These are phyloP conservation scores for Gastrophysa polygoni DNA, from an alignment of 2,888 invertebrate species.

Conservation along the genomic window DNA sequence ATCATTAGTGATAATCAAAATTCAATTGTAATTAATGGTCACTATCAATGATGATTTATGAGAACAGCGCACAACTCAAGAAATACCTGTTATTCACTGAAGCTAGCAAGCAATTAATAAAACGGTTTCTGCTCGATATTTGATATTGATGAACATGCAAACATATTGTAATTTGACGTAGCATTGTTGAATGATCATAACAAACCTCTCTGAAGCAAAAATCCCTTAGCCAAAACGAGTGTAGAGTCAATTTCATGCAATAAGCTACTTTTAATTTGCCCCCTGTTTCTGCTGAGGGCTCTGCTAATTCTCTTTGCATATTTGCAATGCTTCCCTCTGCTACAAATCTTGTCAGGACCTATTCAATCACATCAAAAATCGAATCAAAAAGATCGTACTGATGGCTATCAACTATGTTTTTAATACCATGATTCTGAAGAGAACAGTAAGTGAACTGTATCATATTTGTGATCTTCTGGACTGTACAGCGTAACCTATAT, in stretches of 20 bases:
- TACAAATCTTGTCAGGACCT: constrained; percentile 35
- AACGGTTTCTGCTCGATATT: not conserved
- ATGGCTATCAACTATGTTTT: too few species aligned
- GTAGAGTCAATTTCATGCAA: constrained; percentile 71
- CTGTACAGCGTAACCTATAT: constrained; percentile 39
- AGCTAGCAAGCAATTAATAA: not conserved
- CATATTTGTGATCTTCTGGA: not conserved
- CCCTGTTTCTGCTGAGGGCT: constrained; percentile 52
- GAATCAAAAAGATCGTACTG: not conserved
- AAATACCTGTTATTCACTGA: not conserved
- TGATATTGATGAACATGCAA: not conserved
- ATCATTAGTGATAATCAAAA: not conserved
- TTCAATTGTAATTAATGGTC: not conserved
- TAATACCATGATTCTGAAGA: too few species aligned
- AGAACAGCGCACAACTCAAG: not conserved
- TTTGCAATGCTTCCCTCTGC: constrained; percentile 46
- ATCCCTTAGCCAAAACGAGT: constrained; percentile 65
- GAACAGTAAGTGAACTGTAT: constrained; percentile 5
- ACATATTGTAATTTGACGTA: not conserved
- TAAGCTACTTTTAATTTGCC: constrained; percentile 53
- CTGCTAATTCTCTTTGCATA: constrained; percentile 53
- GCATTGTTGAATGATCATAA: not conserved
- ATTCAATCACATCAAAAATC: constrained; percentile 6
- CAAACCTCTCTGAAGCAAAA: constrained; percentile 63
- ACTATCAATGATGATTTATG: not conserved